Base-by-base conservation (phyloP, 2,888 invertebrate genomes). In the Xestia c-nigrum region DNA sequence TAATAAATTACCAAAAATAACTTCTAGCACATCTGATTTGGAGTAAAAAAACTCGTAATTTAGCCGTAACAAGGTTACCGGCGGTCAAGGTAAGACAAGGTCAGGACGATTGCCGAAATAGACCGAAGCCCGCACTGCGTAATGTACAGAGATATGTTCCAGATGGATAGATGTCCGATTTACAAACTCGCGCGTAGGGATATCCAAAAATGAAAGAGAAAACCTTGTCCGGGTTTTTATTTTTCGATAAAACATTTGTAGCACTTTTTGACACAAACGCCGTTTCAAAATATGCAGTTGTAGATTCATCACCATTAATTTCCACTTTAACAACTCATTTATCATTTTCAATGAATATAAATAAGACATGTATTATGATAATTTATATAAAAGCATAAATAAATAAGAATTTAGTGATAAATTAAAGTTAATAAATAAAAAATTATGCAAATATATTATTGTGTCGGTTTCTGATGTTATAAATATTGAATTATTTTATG, bases 61-160 rank as follows among this genome's bases (percentile, higher is more conserved):
- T 81, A 64, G 61, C 74, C 74, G 66, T 75, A 78, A 70, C 77
- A 86, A 92, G 92, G 90, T 92, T 88, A 87, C 12, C 52, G 9
- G 84, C 90, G 94, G 94, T 94, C 94, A 94, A 94, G 94, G 94
- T 89, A 75, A 88, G 46, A 40, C 91, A 92, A 93, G 93, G 92
- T 91, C 89, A 88, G 64, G 69, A 79, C 69, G 64, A 40, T 61
- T 55, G 66, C 72, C 76, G 74, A 87, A 89, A 88, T 86, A 86
- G 88, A 84, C 24, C 69, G 55, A 76, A 67, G 72, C 76, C 78
- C 85, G 83, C 80, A 83, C 75, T 86, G 76, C 76, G 80, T 73
- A 80, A 77, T 24, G 38, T 21, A 6, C 6, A 61, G 64, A 74
- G 16, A 38, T 40, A 0, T 50, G 61, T 63, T 55, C 66, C 82